Base-by-base conservation (phyloP, 2,888 invertebrate species). In the Celastrina argiolus region DNA sequence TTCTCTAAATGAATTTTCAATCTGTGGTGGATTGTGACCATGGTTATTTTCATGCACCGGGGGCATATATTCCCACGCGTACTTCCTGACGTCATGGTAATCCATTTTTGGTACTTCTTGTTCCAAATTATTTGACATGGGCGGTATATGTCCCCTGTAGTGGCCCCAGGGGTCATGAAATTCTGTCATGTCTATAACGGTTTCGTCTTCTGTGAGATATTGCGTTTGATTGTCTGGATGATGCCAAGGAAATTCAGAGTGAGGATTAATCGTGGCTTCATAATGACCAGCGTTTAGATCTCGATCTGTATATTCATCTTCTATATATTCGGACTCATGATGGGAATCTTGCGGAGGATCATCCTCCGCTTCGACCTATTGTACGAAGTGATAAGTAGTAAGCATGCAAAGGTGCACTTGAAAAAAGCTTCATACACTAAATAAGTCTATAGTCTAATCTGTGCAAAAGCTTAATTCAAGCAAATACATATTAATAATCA, bases 161-260 rank as follows among this genome's bases (percentile, higher is more conserved):
- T 93, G 91, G 75, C 95, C 93, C 96, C 96, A 96, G 66, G 96
- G 96, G 91, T 96, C 96, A 84, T 83, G 77, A 71, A 85, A 81
- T 69, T 87, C 79, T 41, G 80, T 71, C 73, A 82, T 68, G 69
- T 88, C 81, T 70, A 85, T 74, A 64, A 76, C 69, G 42, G 74
- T 72, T 68, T 76, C 78, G 56, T 75, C 70, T 6, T 70, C 64
- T 69, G 82, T 76, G 18, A 56, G 45, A 69, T 83, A 78, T 65
- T 74, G 68, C 31, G 71, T 75, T 76, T 85, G 83, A 2, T 76
- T 74, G 70, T 83, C 81, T 2, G 85, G 87, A 63, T 84, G 87
- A 76, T 92, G 91, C 92, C 91, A 91, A 39, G 86, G 83, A 72
- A 91, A 92, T 76, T 88, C 87, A 1, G 89, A 91, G 34, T 86